Conservation (phyloP, 2,888 invertebrate species). For the Dendrolimus pini region DNA sequence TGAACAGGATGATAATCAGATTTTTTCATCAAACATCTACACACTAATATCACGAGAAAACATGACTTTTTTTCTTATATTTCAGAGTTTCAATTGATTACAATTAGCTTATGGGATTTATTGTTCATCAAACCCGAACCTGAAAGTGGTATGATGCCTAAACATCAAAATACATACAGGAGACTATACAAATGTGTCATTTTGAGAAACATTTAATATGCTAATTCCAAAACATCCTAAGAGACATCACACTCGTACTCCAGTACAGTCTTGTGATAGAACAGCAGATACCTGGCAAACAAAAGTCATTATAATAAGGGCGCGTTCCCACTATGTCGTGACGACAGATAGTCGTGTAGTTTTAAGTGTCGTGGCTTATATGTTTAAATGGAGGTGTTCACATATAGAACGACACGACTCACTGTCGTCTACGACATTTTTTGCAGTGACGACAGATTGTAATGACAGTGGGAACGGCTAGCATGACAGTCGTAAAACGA, state of each 20-base stretch:
- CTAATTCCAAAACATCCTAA: slow-evolving; percentile 14
- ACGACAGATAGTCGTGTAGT: too few species aligned
- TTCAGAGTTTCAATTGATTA: slow-evolving; percentile 10
- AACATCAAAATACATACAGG: background rate
- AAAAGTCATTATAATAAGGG: slow-evolving; percentile 9
- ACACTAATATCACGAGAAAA: slow-evolving; percentile 64
- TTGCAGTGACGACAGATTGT: too few species aligned
- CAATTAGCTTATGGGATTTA: background rate
- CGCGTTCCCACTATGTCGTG: too few species aligned
- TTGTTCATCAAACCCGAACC: background rate
- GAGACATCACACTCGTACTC: slow-evolving; percentile 81
- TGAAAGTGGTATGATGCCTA: background rate
- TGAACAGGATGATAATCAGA: slow-evolving; percentile 31
- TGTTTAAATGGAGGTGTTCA: too few species aligned
- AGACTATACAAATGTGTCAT: background rate
- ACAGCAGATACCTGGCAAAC: slow-evolving; percentile 90
- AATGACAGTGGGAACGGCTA: too few species aligned
- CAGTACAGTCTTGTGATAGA: slow-evolving; percentile 97
- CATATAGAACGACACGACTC: too few species aligned
- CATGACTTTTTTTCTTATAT: slow-evolving; percentile 38
- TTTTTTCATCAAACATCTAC: slow-evolving; percentile 41
- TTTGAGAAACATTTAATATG: background rate
- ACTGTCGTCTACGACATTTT: too few species aligned
- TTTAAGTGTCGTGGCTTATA: too few species aligned
- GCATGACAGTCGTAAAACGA: too few species aligned